Percentiles rank a stretch among this genome's conserved stretches.
Conservation (phyloP, 2,797 vertebrate species). For the Rhynchonycteris naso region DNA sequence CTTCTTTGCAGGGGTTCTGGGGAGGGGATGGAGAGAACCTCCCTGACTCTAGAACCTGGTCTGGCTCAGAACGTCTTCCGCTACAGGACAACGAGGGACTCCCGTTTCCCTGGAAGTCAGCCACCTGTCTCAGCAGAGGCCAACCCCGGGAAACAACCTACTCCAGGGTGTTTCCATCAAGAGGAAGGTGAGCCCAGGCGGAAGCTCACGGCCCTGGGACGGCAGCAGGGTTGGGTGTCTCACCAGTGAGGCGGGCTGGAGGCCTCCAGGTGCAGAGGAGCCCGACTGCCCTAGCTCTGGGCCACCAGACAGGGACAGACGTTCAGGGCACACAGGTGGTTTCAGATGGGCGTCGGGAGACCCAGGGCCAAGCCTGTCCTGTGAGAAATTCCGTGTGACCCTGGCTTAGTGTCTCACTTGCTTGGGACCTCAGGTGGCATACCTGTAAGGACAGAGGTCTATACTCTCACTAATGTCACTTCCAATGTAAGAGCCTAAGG, state of each 20-base stretch:
- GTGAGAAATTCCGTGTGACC: not conserved
- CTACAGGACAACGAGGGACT: not conserved
- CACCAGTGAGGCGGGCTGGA: not conserved
- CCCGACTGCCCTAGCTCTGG: not conserved
- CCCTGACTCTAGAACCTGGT: not conserved
- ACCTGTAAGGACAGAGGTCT: not conserved
- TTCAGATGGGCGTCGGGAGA: not conserved
- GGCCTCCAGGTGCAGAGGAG: not conserved
- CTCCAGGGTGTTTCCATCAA: constrained; percentile 44
- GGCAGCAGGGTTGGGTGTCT: constrained; percentile 36
- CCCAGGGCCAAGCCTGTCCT: not conserved
- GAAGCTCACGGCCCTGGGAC: constrained; percentile 70
- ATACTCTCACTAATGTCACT: not conserved
- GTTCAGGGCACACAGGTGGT: not conserved
- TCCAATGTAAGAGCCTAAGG: not conserved
- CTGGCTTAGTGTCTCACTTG: not conserved
- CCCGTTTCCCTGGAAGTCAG: constrained; percentile 51
- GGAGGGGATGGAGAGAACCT: not conserved
- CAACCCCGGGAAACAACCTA: constrained; percentile 40
- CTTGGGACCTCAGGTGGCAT: not conserved
- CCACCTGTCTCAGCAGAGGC: constrained; percentile 21
- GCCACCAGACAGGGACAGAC: not conserved
- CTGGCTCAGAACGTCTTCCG: not conserved
- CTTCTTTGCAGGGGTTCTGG: not conserved
- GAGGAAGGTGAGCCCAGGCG: constrained; percentile 42